Conservation (phyloP, 2,888 invertebrate species). For the Aphidoletes aphidimyza region DNA sequence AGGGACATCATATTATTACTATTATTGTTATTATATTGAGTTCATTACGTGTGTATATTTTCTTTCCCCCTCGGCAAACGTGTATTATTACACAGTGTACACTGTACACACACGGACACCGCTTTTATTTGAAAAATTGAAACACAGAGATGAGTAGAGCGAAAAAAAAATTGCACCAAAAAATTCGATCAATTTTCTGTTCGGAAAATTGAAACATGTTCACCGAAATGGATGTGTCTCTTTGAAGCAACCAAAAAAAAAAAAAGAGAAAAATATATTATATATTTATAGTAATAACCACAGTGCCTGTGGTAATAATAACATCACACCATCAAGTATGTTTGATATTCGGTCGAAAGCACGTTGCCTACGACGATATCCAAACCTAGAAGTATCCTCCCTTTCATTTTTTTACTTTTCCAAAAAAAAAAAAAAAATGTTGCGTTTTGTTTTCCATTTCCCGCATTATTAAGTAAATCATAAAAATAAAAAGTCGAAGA, state of each 20-base stretch:
- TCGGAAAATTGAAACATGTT: slow-evolving; percentile 44
- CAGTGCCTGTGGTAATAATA: slow-evolving; percentile 16
- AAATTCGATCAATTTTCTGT: slow-evolving; percentile 47
- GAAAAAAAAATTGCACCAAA: slow-evolving; percentile 13
- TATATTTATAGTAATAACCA: slow-evolving; percentile 12
- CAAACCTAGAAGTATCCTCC: background rate
- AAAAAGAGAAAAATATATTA: background rate
- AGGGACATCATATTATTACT: slow-evolving; percentile 24
- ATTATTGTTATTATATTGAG: too few species aligned
- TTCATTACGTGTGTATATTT: background rate
- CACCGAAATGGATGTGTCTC: slow-evolving; percentile 23
- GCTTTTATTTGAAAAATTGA: slow-evolving; percentile 27
- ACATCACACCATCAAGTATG: too few species aligned
- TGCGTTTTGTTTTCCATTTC: slow-evolving; percentile 33
- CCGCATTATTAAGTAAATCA: slow-evolving; percentile 49
- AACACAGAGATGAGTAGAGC: background rate
- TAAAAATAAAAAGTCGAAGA: slow-evolving; percentile 35
- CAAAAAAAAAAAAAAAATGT: too few species aligned
- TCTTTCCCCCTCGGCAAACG: background rate
- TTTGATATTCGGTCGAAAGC: background rate
- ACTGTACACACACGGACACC: slow-evolving; percentile 18
- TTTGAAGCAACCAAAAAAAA: too few species aligned
- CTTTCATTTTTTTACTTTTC: too few species aligned
- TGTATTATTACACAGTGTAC: background rate
- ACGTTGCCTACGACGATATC: background rate